Evolutionary conservation across 2,888 invertebrate genomes (phyloP).

Genomic region (Catotricha subobsoleta): DNA sequence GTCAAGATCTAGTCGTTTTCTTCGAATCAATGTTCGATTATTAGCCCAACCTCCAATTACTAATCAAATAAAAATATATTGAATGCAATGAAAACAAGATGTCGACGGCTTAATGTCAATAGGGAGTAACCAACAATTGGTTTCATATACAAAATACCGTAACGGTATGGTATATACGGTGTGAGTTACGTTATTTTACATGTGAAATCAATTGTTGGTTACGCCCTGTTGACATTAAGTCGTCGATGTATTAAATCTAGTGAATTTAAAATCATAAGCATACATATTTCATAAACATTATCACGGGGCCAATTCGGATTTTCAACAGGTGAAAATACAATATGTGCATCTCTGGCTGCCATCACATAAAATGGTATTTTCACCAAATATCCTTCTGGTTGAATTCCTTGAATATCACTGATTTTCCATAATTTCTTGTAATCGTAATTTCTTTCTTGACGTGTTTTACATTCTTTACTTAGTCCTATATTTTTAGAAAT

Average conservation of each 20-base stretch:
- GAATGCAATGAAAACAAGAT: too few relatives aligned
- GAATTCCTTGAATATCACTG: conserved; percentile 1
- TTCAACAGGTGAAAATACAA: conserved; percentile 1
- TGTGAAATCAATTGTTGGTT: too few relatives aligned
- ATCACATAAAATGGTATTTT: background rate
- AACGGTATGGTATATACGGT: too few relatives aligned
- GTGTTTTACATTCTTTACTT: background rate
- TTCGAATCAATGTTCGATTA: conserved; percentile 1
- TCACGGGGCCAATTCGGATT: background rate
- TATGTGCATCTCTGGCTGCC: background rate
- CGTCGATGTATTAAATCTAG: too few relatives aligned
- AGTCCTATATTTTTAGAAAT: too few relatives aligned
- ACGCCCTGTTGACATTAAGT: too few relatives aligned
- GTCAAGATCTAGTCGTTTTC: conserved; percentile 1
- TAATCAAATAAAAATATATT: background rate
- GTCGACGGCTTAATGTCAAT: too few relatives aligned
- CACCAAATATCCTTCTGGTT: background rate
- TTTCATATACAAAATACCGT: too few relatives aligned
- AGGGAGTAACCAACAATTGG: too few relatives aligned
- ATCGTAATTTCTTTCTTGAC: conserved; percentile 1
- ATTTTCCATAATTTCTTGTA: conserved; percentile 3
- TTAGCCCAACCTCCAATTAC: conserved; percentile 1
- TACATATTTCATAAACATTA: conserved; percentile 4
- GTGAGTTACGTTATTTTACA: too few relatives aligned
- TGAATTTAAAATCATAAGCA: background rate